Evolutionary conservation across 1,140 invertebrate genomes (phyloP).

Genomic region (Bombus superbus): DNA sequence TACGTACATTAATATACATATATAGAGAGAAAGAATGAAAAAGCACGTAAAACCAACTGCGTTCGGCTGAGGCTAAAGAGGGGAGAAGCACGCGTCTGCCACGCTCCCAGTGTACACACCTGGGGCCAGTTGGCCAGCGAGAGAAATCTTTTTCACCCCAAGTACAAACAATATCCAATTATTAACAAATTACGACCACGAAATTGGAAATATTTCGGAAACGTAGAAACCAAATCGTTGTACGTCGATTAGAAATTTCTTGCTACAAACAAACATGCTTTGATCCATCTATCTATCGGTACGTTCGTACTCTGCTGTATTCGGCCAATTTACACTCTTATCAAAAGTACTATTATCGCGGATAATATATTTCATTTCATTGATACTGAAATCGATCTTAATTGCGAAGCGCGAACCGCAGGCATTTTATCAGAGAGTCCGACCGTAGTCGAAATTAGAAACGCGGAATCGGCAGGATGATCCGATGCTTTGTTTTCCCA

Average conservation of each 20-base stretch:
- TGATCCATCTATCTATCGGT: neutral
- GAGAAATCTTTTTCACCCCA: conserved; percentile 57
- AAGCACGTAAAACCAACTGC: conserved; percentile 65
- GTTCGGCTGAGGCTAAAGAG: conserved; percentile 72
- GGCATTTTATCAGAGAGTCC: neutral
- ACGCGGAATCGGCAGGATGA: too few relatives aligned
- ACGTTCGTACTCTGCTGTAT: neutral
- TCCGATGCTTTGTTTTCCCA: neutral
- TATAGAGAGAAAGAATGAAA: conserved; percentile 48
- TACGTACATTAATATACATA: neutral
- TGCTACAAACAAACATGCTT: conserved; percentile 1
- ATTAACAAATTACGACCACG: conserved; percentile 75
- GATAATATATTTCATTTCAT: neutral
- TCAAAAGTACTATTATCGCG: neutral
- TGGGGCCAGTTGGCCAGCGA: conserved; percentile 72
- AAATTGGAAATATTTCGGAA: conserved; percentile 71
- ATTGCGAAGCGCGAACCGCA: neutral
- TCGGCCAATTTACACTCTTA: neutral
- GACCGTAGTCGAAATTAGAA: neutral
- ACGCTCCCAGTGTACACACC: conserved; percentile 73
- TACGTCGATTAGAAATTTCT: neutral
- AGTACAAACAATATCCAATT: conserved; percentile 77
- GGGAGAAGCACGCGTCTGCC: conserved; percentile 82
- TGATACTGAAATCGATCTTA: neutral
- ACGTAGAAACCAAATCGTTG: conserved; percentile 42